Base-by-base conservation (phyloP, 2,113 vertebrate genomes). In the Corythornis madagascariensis region DNA sequence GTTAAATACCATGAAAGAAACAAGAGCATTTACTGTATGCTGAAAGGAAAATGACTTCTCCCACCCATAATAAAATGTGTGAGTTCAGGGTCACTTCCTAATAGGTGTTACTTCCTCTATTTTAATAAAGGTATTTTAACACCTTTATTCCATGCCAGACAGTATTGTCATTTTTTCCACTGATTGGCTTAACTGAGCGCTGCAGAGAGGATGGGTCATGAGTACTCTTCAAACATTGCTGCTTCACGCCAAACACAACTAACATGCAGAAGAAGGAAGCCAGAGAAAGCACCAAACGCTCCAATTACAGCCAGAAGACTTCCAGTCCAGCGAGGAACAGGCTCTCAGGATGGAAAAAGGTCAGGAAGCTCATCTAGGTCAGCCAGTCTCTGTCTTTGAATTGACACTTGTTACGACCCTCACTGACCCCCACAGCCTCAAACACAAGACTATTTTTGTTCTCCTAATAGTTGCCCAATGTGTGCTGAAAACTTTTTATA, bases 401-500 rank as follows among this genome's bases (percentile, higher is more conserved):
- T 95, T 96, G 96, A 94, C 92, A 94, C 86, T 95, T 94, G 53
- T 97, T 97, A 63, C 75, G 94, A 90, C 88, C 50, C 66, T 82
- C n/a, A 75, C 73, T 94, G 90, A 83, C 95, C 86, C 92, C 94
- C 96, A 93, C 70, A 74, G 56, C 77, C 55, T 74, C 9, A 7
- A n/a, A 95, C 94, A 97, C 64, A 65, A 97, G 95, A 85, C 88
- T 95, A 97, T 97, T 97, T 97, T 97, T 96, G 95, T 95, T 95
- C 96, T 97, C 93, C 95, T 97, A 96, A 97, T 97, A 97, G 95
- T 96, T 97, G 95, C 96, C 89, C 95, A 96, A 94, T 95, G 93
- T 94, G 91, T 96, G 97, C 95, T 96, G 96, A 91, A 94, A 81
- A 94, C 97, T 97, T 97, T 97, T 98, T 97, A 97, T 97, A 97